Evolutionary conservation across 2,888 invertebrate species (phyloP).

Genomic region (Ariolimax columbianus): DNA sequence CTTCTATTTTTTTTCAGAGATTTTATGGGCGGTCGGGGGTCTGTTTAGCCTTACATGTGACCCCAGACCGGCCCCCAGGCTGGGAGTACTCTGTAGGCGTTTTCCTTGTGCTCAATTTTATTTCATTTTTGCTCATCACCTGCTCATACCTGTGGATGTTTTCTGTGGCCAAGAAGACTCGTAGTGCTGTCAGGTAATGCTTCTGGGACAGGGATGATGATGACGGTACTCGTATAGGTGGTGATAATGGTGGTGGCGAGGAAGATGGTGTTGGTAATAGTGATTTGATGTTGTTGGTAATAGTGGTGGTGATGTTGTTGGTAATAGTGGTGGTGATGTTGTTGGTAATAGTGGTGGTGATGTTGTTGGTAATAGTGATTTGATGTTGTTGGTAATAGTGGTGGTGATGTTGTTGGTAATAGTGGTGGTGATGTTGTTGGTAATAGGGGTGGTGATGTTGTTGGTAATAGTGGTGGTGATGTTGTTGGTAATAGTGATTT

Average conservation of each 20-base stretch:
- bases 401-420: no score
- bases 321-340: background rate
- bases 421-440: background rate
- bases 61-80: constrained; percentile 80
- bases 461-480: no score
- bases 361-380: background rate
- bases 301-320: background rate
- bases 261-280: background rate
- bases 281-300: background rate
- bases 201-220: background rate
- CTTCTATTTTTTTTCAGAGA: constrained; percentile 65
- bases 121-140: constrained; percentile 80
- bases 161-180: constrained; percentile 79
- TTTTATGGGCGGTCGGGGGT: constrained; percentile 81
- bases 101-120: constrained; percentile 80
- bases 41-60: constrained; percentile 81
- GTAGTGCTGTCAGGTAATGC: constrained; percentile 58
- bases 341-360: background rate
- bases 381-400: background rate
- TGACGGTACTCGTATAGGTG: background rate
- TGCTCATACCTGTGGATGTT: constrained; percentile 81
- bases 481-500: no score
- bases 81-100: constrained; percentile 82
- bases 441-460: no score
- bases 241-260: background rate